Evolutionary conservation across 2,113 vertebrate genomes (phyloP).

Genomic region (Sakesphorus luctuosus): DNA sequence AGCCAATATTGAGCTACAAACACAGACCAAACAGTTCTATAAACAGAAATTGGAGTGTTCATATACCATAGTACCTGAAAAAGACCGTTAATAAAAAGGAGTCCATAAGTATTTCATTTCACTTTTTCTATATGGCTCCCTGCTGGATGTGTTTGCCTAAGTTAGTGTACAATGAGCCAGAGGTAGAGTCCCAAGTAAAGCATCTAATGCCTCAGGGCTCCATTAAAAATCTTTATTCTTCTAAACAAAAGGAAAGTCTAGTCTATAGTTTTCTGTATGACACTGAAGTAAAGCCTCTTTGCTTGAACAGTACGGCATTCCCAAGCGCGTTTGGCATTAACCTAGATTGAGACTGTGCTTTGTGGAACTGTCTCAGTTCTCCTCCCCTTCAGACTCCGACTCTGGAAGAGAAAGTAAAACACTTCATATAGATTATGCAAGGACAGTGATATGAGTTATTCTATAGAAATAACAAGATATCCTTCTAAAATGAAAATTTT

Average conservation of each 20-base stretch:
- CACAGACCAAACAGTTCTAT: conserved; percentile 74
- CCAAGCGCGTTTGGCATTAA: conserved; percentile 56
- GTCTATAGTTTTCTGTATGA: conserved; percentile 74
- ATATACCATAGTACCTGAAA: conserved; percentile 81
- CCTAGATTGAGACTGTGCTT: conserved; percentile 59
- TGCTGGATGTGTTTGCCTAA: conserved; percentile 75
- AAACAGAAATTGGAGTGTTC: conserved; percentile 75
- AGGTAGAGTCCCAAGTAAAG: conserved; percentile 77
- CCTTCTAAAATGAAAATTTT: not conserved
- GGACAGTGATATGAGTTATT: not conserved
- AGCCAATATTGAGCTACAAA: conserved; percentile 78
- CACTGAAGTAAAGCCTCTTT: conserved; percentile 75
- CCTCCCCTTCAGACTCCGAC: conserved; percentile 89
- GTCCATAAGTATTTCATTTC: conserved; percentile 68
- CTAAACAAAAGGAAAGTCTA: conserved; percentile 76
- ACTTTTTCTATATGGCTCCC: conserved; percentile 66
- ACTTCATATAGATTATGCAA: not conserved
- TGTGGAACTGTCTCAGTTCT: conserved; percentile 72
- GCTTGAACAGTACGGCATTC: conserved; percentile 66
- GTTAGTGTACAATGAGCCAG: conserved; percentile 73
- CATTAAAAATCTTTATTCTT: conserved; percentile 73
- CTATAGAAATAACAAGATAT: not conserved
- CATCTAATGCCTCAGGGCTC: conserved; percentile 77
- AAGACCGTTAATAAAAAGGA: conserved; percentile 81
- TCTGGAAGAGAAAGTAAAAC: conserved; percentile 73